A percentile compares a stretch with the other conserved stretches of the same genome.
phyloP scores from a whole-genome alignment of 1,140 invertebrate genomes.

The Drosophila insularis region DNA sequence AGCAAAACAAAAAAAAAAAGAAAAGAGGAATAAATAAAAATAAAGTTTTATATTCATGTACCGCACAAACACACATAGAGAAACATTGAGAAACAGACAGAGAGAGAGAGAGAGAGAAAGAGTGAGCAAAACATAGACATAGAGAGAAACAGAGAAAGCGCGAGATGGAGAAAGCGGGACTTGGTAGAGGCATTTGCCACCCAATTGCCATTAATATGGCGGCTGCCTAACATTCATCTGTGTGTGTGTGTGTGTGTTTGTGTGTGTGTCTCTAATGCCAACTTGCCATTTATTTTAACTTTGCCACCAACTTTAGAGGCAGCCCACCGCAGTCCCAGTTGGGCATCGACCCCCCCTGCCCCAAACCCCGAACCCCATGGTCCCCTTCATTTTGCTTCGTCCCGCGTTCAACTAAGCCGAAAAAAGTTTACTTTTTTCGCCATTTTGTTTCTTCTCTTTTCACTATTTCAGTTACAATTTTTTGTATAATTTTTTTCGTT shows the following conservation, averaged over 20 bases:
- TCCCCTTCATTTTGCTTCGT: background rate
- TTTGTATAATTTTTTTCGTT: constrained; percentile 22
- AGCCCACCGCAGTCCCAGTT: constrained; percentile 50
- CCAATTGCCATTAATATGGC: constrained; percentile 80
- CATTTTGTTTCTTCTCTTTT: constrained; percentile 73
- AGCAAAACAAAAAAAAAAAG: constrained; percentile 19
- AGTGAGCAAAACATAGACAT: background rate
- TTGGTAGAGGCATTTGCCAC: constrained; percentile 59
- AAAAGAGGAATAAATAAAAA: constrained; percentile 72
- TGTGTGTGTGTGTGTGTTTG: constrained; percentile 31
- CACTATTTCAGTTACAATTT: constrained; percentile 71
- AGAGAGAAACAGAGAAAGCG: background rate
- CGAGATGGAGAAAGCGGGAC: background rate
- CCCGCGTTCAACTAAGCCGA: constrained; percentile 55
- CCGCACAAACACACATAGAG: constrained; percentile 51
- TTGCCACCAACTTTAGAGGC: constrained; percentile 77
- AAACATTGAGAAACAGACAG: constrained; percentile 19
- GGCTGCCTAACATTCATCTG: constrained; percentile 73
- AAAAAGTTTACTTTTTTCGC: constrained; percentile 55
- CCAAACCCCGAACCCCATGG: background rate
- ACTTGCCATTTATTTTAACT: constrained; percentile 81
- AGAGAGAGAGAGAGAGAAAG: constrained; percentile 24
- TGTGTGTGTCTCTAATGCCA: constrained; percentile 74
- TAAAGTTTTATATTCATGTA: constrained; percentile 81
- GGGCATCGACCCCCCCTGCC: constrained; percentile 7